phyloP scores from a whole-genome alignment of 2,113 vertebrate species.

The Macaca nemestrina region DNA sequence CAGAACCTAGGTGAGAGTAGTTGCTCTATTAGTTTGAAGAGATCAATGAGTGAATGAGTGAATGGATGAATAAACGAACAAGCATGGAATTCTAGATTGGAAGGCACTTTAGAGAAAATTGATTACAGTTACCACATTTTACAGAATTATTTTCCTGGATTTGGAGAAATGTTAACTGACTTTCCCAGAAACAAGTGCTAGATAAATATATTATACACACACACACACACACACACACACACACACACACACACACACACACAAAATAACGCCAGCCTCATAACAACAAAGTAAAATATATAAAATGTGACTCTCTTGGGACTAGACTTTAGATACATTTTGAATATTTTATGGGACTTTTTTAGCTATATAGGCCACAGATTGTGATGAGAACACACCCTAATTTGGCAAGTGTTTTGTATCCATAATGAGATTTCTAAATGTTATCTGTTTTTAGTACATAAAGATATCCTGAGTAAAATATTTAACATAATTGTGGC shows the following conservation, averaged over 20 bases:
- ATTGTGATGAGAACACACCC: slow-evolving; percentile 63
- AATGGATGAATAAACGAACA: background rate
- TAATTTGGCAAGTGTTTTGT: slow-evolving; percentile 72
- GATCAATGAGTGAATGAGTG: background rate
- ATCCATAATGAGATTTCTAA: slow-evolving; percentile 66
- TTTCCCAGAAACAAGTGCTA: slow-evolving; percentile 7
- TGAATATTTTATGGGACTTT: slow-evolving; percentile 22
- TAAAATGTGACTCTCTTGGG: background rate
- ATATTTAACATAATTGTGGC: slow-evolving; percentile 67
- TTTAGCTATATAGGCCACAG: slow-evolving; percentile 57
- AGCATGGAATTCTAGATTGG: background rate
- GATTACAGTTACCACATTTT: background rate
- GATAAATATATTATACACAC: background rate
- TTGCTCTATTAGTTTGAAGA: background rate
- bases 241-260: background rate
- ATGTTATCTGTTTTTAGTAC: slow-evolving; percentile 68
- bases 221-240: background rate
- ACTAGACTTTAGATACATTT: slow-evolving; percentile 41
- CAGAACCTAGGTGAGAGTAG: background rate
- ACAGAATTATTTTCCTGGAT: background rate
- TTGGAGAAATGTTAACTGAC: slow-evolving; percentile 2
- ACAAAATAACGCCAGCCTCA: background rate
- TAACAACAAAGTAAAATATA: slow-evolving; percentile 2
- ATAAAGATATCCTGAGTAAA: slow-evolving; percentile 62
- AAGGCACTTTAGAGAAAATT: background rate